A percentile compares a stretch with the other conserved stretches of the same genome.
Conservation (phyloP, 2,797 vertebrate genomes). For the Gephyroberyx darwinii region DNA sequence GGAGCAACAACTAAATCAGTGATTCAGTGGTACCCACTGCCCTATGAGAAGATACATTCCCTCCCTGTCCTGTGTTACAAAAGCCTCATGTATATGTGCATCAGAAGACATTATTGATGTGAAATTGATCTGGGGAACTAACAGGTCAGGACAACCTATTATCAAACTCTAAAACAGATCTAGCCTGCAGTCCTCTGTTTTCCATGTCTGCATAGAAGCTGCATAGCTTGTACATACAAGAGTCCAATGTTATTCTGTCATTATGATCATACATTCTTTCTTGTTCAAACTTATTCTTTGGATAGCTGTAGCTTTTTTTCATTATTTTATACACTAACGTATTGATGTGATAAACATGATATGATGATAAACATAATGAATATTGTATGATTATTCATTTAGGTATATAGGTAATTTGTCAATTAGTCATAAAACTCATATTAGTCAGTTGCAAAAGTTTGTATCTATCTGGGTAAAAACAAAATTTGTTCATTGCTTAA, state of each 20-base stretch:
- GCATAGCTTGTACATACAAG: neutral
- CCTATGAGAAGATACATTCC: slow-evolving; percentile 12
- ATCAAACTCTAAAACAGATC: slow-evolving; percentile 8
- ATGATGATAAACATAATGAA: neutral
- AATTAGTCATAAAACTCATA: neutral
- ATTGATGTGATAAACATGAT: no score
- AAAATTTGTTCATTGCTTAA: neutral
- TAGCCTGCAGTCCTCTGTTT: slow-evolving; percentile 6
- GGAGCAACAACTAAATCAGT: neutral
- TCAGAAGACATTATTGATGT: slow-evolving; percentile 27
- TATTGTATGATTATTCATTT: neutral
- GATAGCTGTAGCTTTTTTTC: neutral
- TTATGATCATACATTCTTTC: neutral
- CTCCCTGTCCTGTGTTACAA: slow-evolving; percentile 33
- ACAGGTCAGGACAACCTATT: slow-evolving; percentile 22
- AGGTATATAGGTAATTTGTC: neutral
- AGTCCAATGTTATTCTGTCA: neutral
- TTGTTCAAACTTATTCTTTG: neutral
- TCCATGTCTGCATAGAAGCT: neutral
- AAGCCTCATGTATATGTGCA: neutral
- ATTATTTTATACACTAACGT: neutral
- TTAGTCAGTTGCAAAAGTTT: neutral
- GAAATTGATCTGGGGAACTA: neutral
- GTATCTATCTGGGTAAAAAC: neutral
- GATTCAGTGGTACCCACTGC: neutral